phyloP scores from a whole-genome alignment of 2,888 invertebrate species.

The Thymelicus sylvestris region DNA sequence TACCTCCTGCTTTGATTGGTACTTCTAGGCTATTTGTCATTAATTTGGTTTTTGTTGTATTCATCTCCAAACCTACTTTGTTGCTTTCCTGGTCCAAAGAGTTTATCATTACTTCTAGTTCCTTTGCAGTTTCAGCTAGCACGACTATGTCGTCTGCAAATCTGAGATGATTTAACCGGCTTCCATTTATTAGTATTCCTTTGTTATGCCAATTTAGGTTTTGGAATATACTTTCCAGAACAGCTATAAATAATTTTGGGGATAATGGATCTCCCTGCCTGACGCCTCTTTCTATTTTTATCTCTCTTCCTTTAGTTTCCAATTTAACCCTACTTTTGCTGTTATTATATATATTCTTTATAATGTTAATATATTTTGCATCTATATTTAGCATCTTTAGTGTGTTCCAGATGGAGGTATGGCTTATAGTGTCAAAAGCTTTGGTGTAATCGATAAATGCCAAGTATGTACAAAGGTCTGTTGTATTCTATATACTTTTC shows the following conservation, averaged over 20 bases:
- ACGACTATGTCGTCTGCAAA: neutral
- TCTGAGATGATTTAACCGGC: neutral
- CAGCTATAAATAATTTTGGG: slow-evolving; percentile 13
- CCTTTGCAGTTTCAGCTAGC: neutral
- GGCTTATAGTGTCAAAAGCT: slow-evolving; percentile 13
- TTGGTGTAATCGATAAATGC: slow-evolving; percentile 12
- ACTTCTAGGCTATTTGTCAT: too few species aligned
- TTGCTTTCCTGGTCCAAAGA: too few species aligned
- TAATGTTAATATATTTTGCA: neutral
- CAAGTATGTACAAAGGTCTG: slow-evolving; percentile 4
- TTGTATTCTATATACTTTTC: slow-evolving; percentile 15
- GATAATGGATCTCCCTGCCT: slow-evolving; percentile 15
- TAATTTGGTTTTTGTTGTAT: too few species aligned
- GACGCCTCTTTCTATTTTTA: slow-evolving; percentile 2
- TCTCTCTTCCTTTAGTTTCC: neutral
- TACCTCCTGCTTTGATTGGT: too few species aligned
- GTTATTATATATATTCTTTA: neutral
- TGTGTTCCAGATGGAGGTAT: slow-evolving; percentile 7
- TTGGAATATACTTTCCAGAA: slow-evolving; percentile 8
- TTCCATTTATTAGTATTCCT: neutral
- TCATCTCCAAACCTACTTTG: too few species aligned
- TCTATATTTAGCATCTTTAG: slow-evolving; percentile 5
- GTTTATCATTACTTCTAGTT: too few species aligned
- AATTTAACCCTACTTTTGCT: neutral
- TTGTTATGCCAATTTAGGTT: slow-evolving; percentile 8